These are phyloP conservation scores for Trichacis sp. DNA, from an alignment of 2,888 invertebrate genomes.

Conservation along the genomic window DNA sequence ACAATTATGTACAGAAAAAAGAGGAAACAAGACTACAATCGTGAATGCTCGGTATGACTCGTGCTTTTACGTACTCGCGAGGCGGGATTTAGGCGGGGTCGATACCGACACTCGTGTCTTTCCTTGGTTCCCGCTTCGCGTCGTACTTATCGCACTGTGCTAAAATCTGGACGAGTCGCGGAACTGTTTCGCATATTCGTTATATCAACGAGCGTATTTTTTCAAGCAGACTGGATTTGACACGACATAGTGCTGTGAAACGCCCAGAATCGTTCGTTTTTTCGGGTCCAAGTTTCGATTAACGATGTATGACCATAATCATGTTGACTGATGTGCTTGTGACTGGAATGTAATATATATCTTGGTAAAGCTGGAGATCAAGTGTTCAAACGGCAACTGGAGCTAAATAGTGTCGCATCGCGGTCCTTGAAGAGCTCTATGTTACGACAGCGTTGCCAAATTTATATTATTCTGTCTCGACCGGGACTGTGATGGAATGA, in stretches of 20 bases:
- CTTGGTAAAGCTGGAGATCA: constrained; percentile 41
- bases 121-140: constrained; percentile 52
- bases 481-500: constrained; percentile 13
- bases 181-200: constrained; percentile 13
- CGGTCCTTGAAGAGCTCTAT: constrained; percentile 31
- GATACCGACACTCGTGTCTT: constrained; percentile 54
- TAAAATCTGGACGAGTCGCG: constrained; percentile 29
- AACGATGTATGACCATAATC: neutral
- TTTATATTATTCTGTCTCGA: constrained; percentile 35
- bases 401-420: constrained; percentile 32
- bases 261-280: neutral
- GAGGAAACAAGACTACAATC: constrained; percentile 25
- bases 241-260: neutral
- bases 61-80: constrained; percentile 52
- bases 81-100: constrained; percentile 67
- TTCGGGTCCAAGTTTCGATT: neutral
- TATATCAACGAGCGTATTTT: constrained; percentile 21
- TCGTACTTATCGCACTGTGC: constrained; percentile 51
- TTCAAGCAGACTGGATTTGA: neutral
- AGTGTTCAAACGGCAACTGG: constrained; percentile 30
- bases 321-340: constrained; percentile 10
- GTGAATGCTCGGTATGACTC: constrained; percentile 48
- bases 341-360: constrained; percentile 47
- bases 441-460: constrained; percentile 53
- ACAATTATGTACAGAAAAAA: neutral